Conservation (phyloP, 2,113 vertebrate species). For the Saguinus imperator region DNA sequence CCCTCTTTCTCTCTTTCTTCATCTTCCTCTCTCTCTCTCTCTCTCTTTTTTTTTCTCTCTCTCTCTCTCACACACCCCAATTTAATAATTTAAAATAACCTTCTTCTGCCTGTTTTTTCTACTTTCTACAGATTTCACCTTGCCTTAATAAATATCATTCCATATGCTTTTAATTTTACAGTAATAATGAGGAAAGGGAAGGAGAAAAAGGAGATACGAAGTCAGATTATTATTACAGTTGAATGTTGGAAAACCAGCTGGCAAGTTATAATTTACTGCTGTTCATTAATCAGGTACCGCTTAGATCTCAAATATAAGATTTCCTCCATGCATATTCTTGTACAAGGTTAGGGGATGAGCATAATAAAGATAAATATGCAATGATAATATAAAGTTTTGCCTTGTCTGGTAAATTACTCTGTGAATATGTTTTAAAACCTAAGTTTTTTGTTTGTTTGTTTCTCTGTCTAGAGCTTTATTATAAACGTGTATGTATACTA, state of each 20-base stretch:
- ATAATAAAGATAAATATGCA: conserved; percentile 63
- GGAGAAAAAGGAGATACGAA: conserved; percentile 25
- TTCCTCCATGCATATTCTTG: conserved; percentile 46
- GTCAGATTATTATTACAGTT: conserved; percentile 34
- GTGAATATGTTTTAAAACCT: conserved; percentile 25
- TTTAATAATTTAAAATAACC: not conserved
- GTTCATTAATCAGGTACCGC: conserved; percentile 76
- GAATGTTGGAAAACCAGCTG: conserved; percentile 77
- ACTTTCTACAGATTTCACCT: conserved; percentile 47
- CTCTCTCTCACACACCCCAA: not conserved
- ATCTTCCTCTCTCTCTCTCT: not conserved
- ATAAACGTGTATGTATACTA: not conserved
- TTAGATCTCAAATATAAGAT: conserved; percentile 72
- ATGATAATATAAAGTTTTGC: not conserved
- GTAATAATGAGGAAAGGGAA: conserved; percentile 15
- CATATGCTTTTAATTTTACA: conserved; percentile 56
- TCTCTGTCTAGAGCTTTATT: not conserved
- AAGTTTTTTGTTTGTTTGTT: not conserved
- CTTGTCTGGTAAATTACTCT: not conserved
- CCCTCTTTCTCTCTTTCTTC: not conserved
- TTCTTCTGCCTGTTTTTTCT: conserved; percentile 47
- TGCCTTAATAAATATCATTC: conserved; percentile 2
- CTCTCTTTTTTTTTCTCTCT: not conserved
- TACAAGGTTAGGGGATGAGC: conserved; percentile 18
- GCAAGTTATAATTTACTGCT: conserved; percentile 80